These are phyloP conservation scores for Drosophila micromelanica DNA, from an alignment of 1,140 invertebrate genomes.

Conservation along the genomic window DNA sequence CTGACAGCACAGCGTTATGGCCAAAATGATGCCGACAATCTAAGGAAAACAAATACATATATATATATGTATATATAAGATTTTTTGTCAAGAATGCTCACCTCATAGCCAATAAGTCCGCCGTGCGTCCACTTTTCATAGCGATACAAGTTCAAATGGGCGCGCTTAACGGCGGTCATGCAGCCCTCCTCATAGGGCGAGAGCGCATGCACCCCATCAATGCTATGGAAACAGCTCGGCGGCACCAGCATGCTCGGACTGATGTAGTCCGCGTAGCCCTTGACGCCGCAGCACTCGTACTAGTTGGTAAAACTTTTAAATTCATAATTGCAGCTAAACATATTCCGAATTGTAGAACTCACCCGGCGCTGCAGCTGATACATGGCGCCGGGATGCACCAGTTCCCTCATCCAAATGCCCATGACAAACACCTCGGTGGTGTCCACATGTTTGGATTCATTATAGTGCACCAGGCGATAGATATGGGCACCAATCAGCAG, in stretches of 20 bases:
- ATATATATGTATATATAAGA: not conserved
- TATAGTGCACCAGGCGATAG: conserved; percentile 69
- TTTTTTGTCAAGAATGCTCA: conserved; percentile 17
- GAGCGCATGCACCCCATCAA: conserved; percentile 61
- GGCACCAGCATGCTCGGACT: conserved; percentile 58
- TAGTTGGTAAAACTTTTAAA: not conserved
- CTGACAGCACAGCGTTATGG: conserved; percentile 69
- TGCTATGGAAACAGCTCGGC: conserved; percentile 63
- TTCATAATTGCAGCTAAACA: not conserved
- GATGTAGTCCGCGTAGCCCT: conserved; percentile 59
- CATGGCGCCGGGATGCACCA: conserved; percentile 66
- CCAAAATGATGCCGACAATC: conserved; percentile 70
- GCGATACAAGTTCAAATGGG: conserved; percentile 65
- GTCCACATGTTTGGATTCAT: conserved; percentile 57
- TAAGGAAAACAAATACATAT: conserved; percentile 25
- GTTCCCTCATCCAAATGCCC: conserved; percentile 68
- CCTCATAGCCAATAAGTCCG: conserved; percentile 73
- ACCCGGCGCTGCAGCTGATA: conserved; percentile 61
- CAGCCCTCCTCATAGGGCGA: conserved; percentile 74
- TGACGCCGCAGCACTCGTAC: conserved; percentile 74
- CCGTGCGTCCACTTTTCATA: conserved; percentile 63
- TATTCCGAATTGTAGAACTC: not conserved
- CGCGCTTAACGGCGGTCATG: conserved; percentile 58
- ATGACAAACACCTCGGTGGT: conserved; percentile 63
- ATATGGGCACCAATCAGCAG: conserved; percentile 60